Base-by-base conservation (phyloP, 2,888 invertebrate species). In the Microctonus hyperodae region DNA sequence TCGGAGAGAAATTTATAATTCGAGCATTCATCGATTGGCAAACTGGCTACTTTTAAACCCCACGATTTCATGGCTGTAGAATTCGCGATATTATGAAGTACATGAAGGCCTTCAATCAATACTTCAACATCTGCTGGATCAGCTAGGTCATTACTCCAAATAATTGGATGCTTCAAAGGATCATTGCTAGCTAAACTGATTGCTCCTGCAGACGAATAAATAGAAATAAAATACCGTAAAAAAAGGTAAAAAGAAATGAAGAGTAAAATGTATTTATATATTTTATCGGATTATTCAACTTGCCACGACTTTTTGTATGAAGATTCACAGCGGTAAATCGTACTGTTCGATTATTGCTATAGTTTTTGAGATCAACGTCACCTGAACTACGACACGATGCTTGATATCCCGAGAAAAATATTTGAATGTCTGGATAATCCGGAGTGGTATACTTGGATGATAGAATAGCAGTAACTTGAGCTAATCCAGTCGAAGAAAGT, bases 141-240 rank as follows among this genome's bases (percentile, higher is more conserved):
- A 0, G 86, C 84, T 73, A 94, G 86, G 83, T 95, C 95, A 83
- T 93, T 93, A 1, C 93, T 90, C 78, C 91, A 88, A 83, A 95
- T 90, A 9, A 88, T 71, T 0, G 94, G 94, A 37, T 89, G 85
- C 7, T 88, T 87, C n/a, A 87, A 75, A 0, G 94, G 93, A 81
- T 94, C 87, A 1, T 85, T 86, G 0, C 90, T 89, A 53, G 86
- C 86, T 22, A 95, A 85, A 6, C 87, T 86, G 3, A 91, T 73
- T 75, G 86, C 86, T 0, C 82, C 82, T 82, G 64, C 5, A 44
- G 6, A 5, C n/a, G 1, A 7, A 44, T 7, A 25, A 37, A 58
- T 13, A 16, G 44, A 9, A 13, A 55, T n/a, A 25, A 13, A 44
- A 53, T 64, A 11, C 13, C 55, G 22, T 0, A 6, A 13, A 22